Conservation (phyloP, 2,113 vertebrate genomes). For the Cyanistes caeruleus region DNA sequence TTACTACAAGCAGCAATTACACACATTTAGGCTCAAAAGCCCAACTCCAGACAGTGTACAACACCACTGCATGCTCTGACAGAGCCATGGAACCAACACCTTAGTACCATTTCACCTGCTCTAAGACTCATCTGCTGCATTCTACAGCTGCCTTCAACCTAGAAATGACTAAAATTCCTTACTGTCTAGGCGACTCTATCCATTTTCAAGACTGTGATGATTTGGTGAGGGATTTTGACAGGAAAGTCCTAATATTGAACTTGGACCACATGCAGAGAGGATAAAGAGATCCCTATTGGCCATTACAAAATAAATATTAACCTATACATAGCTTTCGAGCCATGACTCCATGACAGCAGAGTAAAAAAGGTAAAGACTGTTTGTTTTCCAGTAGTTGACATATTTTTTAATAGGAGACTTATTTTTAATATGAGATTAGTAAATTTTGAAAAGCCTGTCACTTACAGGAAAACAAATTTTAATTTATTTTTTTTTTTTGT, state of each 20-base stretch:
- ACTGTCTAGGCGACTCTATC: not conserved
- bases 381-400: not conserved
- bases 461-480: not conserved
- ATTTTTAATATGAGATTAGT: not conserved
- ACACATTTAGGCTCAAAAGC: not conserved
- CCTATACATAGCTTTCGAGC: not conserved
- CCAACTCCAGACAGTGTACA: not conserved
- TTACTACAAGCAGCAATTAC: not conserved
- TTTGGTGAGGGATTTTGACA: not conserved
- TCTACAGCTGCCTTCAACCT: not conserved
- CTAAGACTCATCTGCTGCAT: not conserved
- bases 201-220: not conserved
- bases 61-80: not conserved
- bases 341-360: not conserved
- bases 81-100: not conserved
- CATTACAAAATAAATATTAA: not conserved
- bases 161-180: not conserved
- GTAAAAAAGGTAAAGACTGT: not conserved
- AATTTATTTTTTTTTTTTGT: not conserved
- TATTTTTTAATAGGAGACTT: not conserved
- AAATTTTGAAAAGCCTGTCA: not conserved
- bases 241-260: not conserved
- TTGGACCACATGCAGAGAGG: not conserved
- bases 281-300: not conserved
- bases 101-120: not conserved